Evolutionary conservation across 2,888 invertebrate species (phyloP).

Genomic region (Dolichopus griseipennis): DNA sequence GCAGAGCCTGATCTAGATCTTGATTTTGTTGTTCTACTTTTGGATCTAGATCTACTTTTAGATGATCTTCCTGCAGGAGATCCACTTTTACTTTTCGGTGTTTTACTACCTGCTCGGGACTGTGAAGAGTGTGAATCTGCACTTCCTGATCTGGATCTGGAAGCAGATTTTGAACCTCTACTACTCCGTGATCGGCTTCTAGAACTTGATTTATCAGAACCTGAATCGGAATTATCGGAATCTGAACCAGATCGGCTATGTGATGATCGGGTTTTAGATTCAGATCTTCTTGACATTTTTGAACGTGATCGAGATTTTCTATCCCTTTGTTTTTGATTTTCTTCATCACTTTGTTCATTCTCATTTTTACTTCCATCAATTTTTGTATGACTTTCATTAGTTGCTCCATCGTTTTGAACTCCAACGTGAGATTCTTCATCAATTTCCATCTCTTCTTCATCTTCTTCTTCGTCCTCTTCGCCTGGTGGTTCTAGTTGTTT

Average conservation of each 20-base stretch:
- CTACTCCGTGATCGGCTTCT: constrained; percentile 30
- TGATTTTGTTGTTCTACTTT: constrained; percentile 36
- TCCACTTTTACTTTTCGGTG: constrained; percentile 32
- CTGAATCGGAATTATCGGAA: neutral
- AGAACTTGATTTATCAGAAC: constrained; percentile 24
- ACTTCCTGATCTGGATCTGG: constrained; percentile 25
- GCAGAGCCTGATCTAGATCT: constrained; percentile 32
- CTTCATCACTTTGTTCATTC: constrained; percentile 30
- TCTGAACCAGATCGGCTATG: constrained; percentile 26
- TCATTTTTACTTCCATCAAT: constrained; percentile 25
- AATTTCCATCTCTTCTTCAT: constrained; percentile 50
- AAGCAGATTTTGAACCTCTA: constrained; percentile 33
- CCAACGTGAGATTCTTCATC: constrained; percentile 40
- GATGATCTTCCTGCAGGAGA: constrained; percentile 35
- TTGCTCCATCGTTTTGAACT: constrained; percentile 20
- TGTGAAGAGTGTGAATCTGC: constrained; percentile 28
- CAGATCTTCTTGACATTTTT: constrained; percentile 33
- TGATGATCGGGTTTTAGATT: constrained; percentile 34
- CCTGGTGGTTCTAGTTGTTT: constrained; percentile 79
- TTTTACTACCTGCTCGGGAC: constrained; percentile 31
- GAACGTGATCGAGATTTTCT: constrained; percentile 35
- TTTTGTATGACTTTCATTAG: constrained; percentile 29
- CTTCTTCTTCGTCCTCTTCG: constrained; percentile 61
- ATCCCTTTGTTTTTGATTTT: constrained; percentile 30
- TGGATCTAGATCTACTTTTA: constrained; percentile 30